Evolutionary conservation across 2,113 vertebrate species (phyloP).

Genomic region (Taurulus bubalis): DNA sequence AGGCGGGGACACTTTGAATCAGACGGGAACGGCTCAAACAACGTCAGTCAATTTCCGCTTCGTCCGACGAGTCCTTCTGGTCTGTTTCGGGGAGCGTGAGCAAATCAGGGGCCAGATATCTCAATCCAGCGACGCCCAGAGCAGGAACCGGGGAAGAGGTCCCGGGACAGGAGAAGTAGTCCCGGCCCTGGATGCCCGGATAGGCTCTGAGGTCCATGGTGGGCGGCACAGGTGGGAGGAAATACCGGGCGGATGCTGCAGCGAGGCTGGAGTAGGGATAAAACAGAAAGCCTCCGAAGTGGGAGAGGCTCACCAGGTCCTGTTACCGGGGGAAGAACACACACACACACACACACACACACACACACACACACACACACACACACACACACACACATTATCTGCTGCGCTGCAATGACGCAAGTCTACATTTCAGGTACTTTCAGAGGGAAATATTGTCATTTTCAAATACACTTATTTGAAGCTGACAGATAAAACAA

Average conservation of each 20-base stretch:
- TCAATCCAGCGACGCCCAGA: slow-evolving; percentile 1
- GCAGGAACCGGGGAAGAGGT: slow-evolving; percentile 67
- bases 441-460: background rate
- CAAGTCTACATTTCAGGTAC: background rate
- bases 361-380: background rate
- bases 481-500: background rate
- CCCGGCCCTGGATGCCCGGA: slow-evolving; percentile 77
- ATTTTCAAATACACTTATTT: background rate
- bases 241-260: slow-evolving; percentile 78
- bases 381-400: background rate
- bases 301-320: slow-evolving; percentile 88
- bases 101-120: slow-evolving; percentile 34
- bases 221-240: slow-evolving; percentile 72
- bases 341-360: background rate
- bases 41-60: slow-evolving; percentile 73
- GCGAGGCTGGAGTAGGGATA: slow-evolving; percentile 72
- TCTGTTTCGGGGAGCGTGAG: background rate
- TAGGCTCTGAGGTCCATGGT: slow-evolving; percentile 84
- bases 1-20: background rate
- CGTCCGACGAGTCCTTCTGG: slow-evolving; percentile 79
- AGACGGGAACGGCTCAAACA: background rate
- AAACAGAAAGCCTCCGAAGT: slow-evolving; percentile 73
- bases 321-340: slow-evolving; percentile 61
- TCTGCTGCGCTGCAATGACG: background rate
- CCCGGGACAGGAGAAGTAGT: slow-evolving; percentile 76